Base-by-base conservation (phyloP, 2,888 invertebrate genomes). In the Trichopria drosophilae region DNA sequence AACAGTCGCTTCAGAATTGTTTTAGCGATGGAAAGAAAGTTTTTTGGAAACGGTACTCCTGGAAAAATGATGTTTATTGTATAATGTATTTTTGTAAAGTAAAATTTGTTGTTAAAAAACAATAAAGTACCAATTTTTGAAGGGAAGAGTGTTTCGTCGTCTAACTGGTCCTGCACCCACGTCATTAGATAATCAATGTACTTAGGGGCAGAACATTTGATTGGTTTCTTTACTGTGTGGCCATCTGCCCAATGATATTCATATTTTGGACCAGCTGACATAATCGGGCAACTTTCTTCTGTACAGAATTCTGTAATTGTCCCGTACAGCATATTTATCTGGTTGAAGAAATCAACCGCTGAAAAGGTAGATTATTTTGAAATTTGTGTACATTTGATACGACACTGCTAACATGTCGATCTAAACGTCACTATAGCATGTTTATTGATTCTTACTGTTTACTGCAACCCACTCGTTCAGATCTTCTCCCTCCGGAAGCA, bases 211-310 rank as follows among this genome's bases (percentile, higher is more conserved):
- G 96, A 97, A 80, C 96, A 98, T 79, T 97, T 97, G 68, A 98
- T 97, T 32, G 97, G 97, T 76, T 98, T 98, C 77, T 98, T 94
- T 19, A 97, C 94, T 0, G 94, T 94, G 70, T 93, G 92, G 1
- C 97, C 97, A 78, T 98, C 97, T 1, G 98, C 98, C 99, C 99
- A 99, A 78, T 97, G 97, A 79, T 99, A 99, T 79, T 99, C 98
- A 75, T 98, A 97, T 79, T 97, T 96, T 58, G 97, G 96, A 32
- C 98, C 98, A 10, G 98, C 98, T 7, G 95, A 96, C 98, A 99
- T 98, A 64, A 98, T 95, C 7, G 92, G 88, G 78, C 95, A 98
- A 61, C 92, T 91, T 69, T 95, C 93, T 76, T 96, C 95, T 3
- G 96, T 95, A 76, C 99, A 99, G 79, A 96, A 97, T 79, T 99